Evolutionary conservation across 2,888 invertebrate species (phyloP), one percentile per base, ranked within the genome.

Genomic region (Campoplex capitator): DNA sequence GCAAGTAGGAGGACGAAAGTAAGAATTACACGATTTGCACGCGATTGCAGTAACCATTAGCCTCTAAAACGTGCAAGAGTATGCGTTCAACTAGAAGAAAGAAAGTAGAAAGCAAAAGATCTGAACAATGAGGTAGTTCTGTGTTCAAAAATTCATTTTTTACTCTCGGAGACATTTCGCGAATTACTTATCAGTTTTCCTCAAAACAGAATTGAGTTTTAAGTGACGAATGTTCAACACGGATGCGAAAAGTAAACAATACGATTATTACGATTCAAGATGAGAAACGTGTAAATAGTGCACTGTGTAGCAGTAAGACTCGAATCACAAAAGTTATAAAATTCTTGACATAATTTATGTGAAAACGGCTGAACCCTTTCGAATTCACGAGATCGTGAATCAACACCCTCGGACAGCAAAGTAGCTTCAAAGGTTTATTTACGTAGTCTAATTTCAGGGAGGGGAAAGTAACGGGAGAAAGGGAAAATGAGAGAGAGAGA

Each of bases 381-480:
- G 73, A 67, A 58, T 74, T 80, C 73, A 82, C 82, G 82, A 74
- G 77, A 85, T 85, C 77, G 85, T 81, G 82, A 85, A 81, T 81
- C 85, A 85, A 82, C 73, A 78, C 73, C 54, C 68, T 68, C 58
- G 74, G 79, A 83, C 79, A 75, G 79, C 79, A n/a, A 11, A 28
- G 42, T 3, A 28, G 32, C 18, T 9, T 48, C 75, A 32, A 16
- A 28, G 42, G 18, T 18, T 38, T 51, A 74, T 68, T 76, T 76
- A 65, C 28, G n/a, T 58, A 74, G n/a, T 11, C 3, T 73, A 51
- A 51, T 78, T 13, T 42, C 13, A 23, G 42, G 35, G 38, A 38
- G 28, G 42, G 23, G 8, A n/a, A 58, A 35, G 2, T 9, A 23
- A 23, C 18, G 74, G 13, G 18, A 74, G 74, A n/a, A 18, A 56